A percentile compares a stretch with the other conserved stretches of the same genome.
These are phyloP conservation scores for Zoroaster sp. DNA, from an alignment of 53 echinoderm and acorn worm species.

Conservation along the genomic window DNA sequence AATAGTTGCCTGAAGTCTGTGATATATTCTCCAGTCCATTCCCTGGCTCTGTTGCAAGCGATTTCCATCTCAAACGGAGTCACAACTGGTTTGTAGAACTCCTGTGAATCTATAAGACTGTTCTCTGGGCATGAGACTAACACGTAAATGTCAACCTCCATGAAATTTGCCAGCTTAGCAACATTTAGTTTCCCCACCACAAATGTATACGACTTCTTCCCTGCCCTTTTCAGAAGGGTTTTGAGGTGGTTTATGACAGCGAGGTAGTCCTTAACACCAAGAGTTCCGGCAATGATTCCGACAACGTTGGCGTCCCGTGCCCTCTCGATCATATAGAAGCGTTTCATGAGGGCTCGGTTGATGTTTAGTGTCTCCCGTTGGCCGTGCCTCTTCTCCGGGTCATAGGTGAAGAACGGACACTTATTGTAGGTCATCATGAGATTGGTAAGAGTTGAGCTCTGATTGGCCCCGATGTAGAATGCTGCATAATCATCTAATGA, in stretches of 20 bases:
- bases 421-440: slow-evolving; percentile 91
- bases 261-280: slow-evolving; percentile 87
- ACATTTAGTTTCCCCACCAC: slow-evolving; percentile 96
- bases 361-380: slow-evolving; percentile 80
- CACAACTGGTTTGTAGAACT: slow-evolving; percentile 94
- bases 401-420: slow-evolving; percentile 84
- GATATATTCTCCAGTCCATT: slow-evolving; percentile 94
- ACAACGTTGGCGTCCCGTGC: slow-evolving; percentile 91
- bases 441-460: slow-evolving; percentile 85
- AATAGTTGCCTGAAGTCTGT: slow-evolving; percentile 88
- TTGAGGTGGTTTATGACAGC: slow-evolving; percentile 77
- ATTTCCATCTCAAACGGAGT: slow-evolving; percentile 98
- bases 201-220: slow-evolving; percentile 92
- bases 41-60: slow-evolving; percentile 89
- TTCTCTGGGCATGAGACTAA: slow-evolving; percentile 97
- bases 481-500: slow-evolving; percentile 62
- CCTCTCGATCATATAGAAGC: slow-evolving; percentile 87
- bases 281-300: slow-evolving; percentile 85
- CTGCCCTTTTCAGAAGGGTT: slow-evolving; percentile 69
- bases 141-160: slow-evolving; percentile 93
- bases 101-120: slow-evolving; percentile 81
- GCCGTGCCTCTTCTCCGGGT: slow-evolving; percentile 54
- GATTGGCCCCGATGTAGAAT: slow-evolving; percentile 78
- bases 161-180: slow-evolving; percentile 95
- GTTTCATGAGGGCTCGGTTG: slow-evolving; percentile 83